phyloP scores from a whole-genome alignment of 2,113 vertebrate genomes.

The Vicugna pacos region DNA sequence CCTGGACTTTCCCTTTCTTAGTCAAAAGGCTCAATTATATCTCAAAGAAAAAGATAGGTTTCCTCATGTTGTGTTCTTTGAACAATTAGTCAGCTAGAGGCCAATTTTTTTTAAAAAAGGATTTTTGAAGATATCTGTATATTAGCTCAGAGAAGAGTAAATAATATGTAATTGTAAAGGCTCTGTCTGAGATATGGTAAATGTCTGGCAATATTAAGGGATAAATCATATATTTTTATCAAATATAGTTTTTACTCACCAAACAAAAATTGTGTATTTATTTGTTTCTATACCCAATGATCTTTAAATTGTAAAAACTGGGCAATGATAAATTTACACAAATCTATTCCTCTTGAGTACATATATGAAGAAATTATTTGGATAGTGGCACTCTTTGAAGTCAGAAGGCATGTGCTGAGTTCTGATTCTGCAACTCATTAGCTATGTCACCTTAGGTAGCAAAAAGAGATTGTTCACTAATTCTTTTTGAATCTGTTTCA shows the following conservation, averaged over 20 bases:
- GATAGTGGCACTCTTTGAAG: background rate
- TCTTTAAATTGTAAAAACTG: background rate
- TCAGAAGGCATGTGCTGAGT: background rate
- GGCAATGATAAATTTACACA: background rate
- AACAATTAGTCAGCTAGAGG: background rate
- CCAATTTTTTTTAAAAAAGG: background rate
- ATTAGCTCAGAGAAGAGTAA: background rate
- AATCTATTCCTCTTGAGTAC: background rate
- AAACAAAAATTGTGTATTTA: background rate
- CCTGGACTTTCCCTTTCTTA: background rate
- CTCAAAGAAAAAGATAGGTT: background rate
- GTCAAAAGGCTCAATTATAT: background rate
- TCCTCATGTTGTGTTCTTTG: background rate
- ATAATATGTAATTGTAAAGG: background rate
- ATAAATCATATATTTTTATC: background rate
- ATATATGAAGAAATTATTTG: background rate
- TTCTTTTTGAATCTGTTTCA: background rate
- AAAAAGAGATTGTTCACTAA: background rate
- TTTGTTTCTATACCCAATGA: background rate
- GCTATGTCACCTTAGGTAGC: background rate
- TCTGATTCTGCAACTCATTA: background rate
- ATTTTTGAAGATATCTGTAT: background rate
- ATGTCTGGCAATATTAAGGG: background rate
- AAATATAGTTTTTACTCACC: background rate
- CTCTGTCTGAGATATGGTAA: background rate